Percentiles rank a stretch among this genome's conserved stretches.
Evolutionary conservation across 2,888 invertebrate genomes (phyloP).

Genomic region (Oxytorus armatus): DNA sequence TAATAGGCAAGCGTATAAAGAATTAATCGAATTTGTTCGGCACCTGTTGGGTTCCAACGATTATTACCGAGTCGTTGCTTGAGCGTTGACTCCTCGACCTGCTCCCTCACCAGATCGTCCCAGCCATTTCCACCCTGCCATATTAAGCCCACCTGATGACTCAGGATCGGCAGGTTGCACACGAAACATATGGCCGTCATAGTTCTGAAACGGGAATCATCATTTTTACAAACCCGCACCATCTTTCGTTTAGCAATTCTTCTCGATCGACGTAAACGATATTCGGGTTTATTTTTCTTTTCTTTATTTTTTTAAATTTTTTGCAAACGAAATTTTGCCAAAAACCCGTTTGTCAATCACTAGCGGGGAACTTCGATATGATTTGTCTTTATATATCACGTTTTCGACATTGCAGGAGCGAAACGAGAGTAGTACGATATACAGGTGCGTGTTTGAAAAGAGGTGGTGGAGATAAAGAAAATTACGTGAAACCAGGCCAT

Average conservation of each 20-base stretch:
- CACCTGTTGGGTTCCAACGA: conserved; percentile 59
- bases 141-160: conserved; percentile 96
- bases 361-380: conserved; percentile 10
- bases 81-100: conserved; percentile 94
- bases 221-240: conserved; percentile 12
- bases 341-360: conserved; percentile 38
- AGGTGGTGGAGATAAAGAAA: background rate
- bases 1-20: conserved; percentile 36
- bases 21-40: conserved; percentile 49
- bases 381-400: conserved; percentile 32
- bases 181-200: conserved; percentile 98
- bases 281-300: too few species aligned
- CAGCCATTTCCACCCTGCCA: conserved; percentile 98
- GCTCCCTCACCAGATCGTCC: conserved; percentile 96
- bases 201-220: conserved; percentile 88
- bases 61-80: conserved; percentile 90
- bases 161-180: conserved; percentile 97
- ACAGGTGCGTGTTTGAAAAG: conserved; percentile 77
- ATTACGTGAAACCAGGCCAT: conserved; percentile 80
- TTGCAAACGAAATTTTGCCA: conserved; percentile 4
- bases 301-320: conserved; percentile 27
- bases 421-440: conserved; percentile 71
- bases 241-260: background rate
- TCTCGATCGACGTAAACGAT: conserved; percentile 10
- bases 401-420: conserved; percentile 63